phyloP scores from a whole-genome alignment of 1,140 invertebrate genomes.

The Drosophila yakuba region DNA sequence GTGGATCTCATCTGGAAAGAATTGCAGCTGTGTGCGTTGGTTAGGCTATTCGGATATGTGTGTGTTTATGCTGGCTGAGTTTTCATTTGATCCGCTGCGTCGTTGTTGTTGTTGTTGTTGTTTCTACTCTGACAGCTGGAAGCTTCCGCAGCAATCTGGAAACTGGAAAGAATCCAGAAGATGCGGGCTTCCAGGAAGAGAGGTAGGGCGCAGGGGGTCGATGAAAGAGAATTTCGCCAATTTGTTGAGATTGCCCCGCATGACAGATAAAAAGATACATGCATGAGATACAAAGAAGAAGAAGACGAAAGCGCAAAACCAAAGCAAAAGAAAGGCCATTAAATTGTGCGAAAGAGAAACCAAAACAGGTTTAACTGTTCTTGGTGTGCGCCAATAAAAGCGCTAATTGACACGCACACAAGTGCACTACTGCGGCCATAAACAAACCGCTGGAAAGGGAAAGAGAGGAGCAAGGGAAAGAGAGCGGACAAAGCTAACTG shows the following conservation, averaged over 20 bases:
- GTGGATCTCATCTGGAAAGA: slow-evolving; percentile 10
- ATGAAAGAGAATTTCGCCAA: slow-evolving; percentile 33
- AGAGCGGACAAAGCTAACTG: slow-evolving; percentile 52
- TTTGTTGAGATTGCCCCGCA: slow-evolving; percentile 13
- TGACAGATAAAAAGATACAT: slow-evolving; percentile 10
- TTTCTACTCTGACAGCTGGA: slow-evolving; percentile 29
- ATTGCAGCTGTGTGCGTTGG: slow-evolving; percentile 15
- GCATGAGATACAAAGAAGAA: slow-evolving; percentile 7
- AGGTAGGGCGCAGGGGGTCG: background rate
- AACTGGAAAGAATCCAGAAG: slow-evolving; percentile 19
- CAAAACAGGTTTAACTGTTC: slow-evolving; percentile 74
- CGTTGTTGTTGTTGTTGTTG: slow-evolving; percentile 9
- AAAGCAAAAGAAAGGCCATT: slow-evolving; percentile 44
- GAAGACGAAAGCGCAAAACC: slow-evolving; percentile 29
- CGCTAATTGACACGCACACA: slow-evolving; percentile 68
- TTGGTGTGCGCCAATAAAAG: slow-evolving; percentile 53
- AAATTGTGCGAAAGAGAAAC: slow-evolving; percentile 40
- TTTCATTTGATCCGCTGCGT: slow-evolving; percentile 17
- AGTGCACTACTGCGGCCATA: slow-evolving; percentile 26
- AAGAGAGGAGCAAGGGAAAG: background rate
- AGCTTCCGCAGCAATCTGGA: slow-evolving; percentile 30
- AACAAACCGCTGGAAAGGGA: slow-evolving; percentile 33
- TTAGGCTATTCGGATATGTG: background rate
- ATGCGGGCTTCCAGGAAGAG: slow-evolving; percentile 27
- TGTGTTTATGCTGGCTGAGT: slow-evolving; percentile 13